These are phyloP conservation scores for Pipistrellus pygmaeus DNA, from an alignment of 2,797 vertebrate genomes.

Conservation along the genomic window DNA sequence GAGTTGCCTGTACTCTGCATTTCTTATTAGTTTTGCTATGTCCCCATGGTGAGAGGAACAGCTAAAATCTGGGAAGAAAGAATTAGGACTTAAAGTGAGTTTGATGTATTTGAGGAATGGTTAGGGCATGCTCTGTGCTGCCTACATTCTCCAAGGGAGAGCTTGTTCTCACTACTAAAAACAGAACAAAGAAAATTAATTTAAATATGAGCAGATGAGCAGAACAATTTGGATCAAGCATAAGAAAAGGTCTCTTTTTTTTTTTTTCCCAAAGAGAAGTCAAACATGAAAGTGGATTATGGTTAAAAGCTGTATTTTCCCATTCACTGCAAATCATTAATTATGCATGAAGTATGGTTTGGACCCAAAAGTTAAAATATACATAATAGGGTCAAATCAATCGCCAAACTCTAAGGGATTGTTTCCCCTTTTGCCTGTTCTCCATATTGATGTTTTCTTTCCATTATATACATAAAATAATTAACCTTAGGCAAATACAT, in stretches of 20 bases:
- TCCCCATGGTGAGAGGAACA: neutral
- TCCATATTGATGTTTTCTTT: neutral
- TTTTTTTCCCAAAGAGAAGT: slow-evolving; percentile 59
- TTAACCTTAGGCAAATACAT: neutral
- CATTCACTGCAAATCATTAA: slow-evolving; percentile 54
- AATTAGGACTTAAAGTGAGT: slow-evolving; percentile 47
- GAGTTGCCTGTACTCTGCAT: neutral
- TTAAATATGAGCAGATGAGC: slow-evolving; percentile 65
- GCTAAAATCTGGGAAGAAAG: neutral
- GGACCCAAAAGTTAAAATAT: neutral
- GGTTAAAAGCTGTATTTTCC: slow-evolving; percentile 59
- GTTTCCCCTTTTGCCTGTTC: neutral
- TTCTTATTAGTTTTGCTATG: neutral
- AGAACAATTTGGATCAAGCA: slow-evolving; percentile 65
- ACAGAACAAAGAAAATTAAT: slow-evolving; percentile 67
- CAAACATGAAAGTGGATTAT: slow-evolving; percentile 66
- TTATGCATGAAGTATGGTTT: slow-evolving; percentile 25
- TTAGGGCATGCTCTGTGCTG: neutral
- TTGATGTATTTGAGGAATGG: slow-evolving; percentile 35
- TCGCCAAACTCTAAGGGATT: neutral
- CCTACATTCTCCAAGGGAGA: slow-evolving; percentile 1
- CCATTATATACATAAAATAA: neutral
- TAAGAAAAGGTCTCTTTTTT: neutral
- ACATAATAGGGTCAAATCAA: slow-evolving; percentile 1
- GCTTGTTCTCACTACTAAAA: slow-evolving; percentile 65